These are phyloP conservation scores for Pararge aegeria DNA, from an alignment of 1,140 invertebrate genomes.

Conservation along the genomic window DNA sequence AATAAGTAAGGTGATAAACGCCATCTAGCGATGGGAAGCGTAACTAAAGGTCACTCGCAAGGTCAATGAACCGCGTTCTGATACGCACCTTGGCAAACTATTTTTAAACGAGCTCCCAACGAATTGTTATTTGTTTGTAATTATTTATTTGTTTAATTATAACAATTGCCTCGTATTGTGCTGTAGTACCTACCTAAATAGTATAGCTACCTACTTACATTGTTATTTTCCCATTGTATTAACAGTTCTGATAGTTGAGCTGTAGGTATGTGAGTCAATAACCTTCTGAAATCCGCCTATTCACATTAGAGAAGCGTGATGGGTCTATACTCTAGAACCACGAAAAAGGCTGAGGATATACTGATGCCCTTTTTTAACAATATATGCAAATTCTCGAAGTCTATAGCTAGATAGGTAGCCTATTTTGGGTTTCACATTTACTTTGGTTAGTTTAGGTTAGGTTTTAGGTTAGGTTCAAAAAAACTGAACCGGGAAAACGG, in stretches of 20 bases:
- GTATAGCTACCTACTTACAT: constrained; percentile 1
- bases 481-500: too few species aligned
- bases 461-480: too few species aligned
- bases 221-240: constrained; percentile 18
- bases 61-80: constrained; percentile 43
- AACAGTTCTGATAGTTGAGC: not conserved
- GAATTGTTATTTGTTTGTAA: constrained; percentile 15
- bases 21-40: constrained; percentile 50
- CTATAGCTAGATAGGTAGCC: too few species aligned
- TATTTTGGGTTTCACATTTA: too few species aligned
- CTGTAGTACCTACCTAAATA: not conserved
- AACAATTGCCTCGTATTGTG: constrained; percentile 4
- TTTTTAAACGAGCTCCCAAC: constrained; percentile 36
- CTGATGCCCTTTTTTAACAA: too few species aligned
- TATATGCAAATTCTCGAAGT: too few species aligned
- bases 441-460: too few species aligned
- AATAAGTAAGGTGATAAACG: constrained; percentile 33
- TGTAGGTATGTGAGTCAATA: constrained; percentile 2
- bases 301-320: too few species aligned
- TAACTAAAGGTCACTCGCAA: constrained; percentile 51
- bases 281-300: constrained; percentile 12
- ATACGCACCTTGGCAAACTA: constrained; percentile 34
- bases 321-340: too few species aligned
- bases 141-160: constrained; percentile 21
- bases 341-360: too few species aligned